Evolutionary conservation across 2,888 invertebrate genomes (phyloP).

Genomic region (Lacanobia oleracea): DNA sequence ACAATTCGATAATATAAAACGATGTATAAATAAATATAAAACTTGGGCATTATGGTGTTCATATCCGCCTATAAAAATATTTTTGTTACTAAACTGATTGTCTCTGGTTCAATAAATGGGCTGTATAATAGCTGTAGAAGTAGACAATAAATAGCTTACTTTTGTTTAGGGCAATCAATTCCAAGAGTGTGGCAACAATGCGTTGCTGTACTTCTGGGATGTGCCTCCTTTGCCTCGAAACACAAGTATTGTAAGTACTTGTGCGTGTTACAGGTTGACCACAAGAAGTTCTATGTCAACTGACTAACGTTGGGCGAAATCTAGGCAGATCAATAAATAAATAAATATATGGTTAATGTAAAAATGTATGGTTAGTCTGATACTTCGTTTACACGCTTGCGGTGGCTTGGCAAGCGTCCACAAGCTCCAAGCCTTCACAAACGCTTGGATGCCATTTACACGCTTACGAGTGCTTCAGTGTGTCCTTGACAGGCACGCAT

Average conservation of each 20-base stretch:
- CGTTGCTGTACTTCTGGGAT: constrained; percentile 27
- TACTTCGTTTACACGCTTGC: no score
- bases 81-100: constrained; percentile 73
- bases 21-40: constrained; percentile 52
- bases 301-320: constrained; percentile 9
- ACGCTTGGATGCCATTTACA: no score
- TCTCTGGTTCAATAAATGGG: constrained; percentile 59
- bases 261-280: constrained; percentile 20
- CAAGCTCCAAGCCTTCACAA: no score
- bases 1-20: constrained; percentile 49
- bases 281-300: constrained; percentile 19
- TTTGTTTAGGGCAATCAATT: constrained; percentile 34
- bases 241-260: constrained; percentile 35
- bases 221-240: constrained; percentile 34
- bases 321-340: background rate
- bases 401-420: no score
- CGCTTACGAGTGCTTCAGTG: no score
- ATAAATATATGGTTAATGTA: no score
- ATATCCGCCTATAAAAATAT: constrained; percentile 80
- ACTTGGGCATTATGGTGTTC: constrained; percentile 73
- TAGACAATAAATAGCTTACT: constrained; percentile 70
- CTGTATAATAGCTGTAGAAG: constrained; percentile 67
- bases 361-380: background rate
- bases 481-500: no score
- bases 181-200: constrained; percentile 40